Percentiles rank a stretch among this genome's conserved stretches.
Conservation (phyloP, 1,140 invertebrate genomes). For the Magallana ariakensis region DNA sequence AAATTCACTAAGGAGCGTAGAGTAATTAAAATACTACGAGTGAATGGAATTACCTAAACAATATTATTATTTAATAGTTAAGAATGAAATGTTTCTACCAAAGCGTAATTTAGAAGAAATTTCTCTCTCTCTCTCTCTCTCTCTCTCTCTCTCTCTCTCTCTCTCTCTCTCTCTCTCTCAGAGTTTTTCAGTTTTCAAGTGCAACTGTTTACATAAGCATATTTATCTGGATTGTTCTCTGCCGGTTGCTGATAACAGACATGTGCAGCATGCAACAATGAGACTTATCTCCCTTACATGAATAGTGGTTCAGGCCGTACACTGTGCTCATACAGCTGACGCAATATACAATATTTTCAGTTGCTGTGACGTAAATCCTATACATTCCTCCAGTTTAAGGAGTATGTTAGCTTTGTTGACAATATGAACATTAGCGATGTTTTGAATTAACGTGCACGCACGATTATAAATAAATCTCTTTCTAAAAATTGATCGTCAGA, state of each 20-base stretch:
- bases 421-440: too few relatives aligned
- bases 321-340: background rate
- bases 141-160: slow-evolving; percentile 8
- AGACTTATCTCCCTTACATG: background rate
- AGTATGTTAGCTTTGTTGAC: too few relatives aligned
- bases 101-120: background rate
- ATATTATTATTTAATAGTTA: background rate
- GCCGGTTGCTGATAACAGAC: background rate
- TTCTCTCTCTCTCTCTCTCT: slow-evolving; percentile 8
- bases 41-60: too few relatives aligned
- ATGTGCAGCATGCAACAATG: slow-evolving; percentile 28
- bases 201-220: slow-evolving; percentile 19
- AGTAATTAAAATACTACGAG: too few relatives aligned
- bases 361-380: background rate
- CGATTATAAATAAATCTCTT: too few relatives aligned
- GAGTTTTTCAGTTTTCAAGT: background rate
- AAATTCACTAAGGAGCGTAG: background rate
- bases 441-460: too few relatives aligned
- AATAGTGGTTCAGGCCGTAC: background rate
- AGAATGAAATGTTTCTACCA: background rate
- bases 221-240: slow-evolving; percentile 13
- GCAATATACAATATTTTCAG: background rate
- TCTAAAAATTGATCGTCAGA: too few relatives aligned
- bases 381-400: too few relatives aligned
- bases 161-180: slow-evolving; percentile 20